These are phyloP conservation scores for Coleophora flavipennella DNA, from an alignment of 2,888 invertebrate species.

Conservation along the genomic window DNA sequence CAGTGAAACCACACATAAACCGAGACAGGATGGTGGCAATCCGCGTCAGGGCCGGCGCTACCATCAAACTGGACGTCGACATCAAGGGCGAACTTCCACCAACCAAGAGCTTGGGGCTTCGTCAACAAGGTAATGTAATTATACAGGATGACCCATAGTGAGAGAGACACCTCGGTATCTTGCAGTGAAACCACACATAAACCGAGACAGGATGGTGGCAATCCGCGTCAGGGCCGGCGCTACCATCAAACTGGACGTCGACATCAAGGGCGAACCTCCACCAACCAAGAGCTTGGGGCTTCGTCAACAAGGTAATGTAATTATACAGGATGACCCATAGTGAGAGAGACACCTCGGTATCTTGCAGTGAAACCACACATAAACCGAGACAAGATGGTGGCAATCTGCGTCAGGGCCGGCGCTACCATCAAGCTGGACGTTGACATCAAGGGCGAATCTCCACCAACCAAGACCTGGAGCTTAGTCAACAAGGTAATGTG, in stretches of 20 bases:
- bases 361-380: conserved; percentile 91
- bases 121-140: conserved; percentile 62
- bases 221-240: conserved; percentile 93
- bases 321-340: no score
- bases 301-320: conserved; percentile 69
- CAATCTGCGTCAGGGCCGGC: no score
- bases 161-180: neutral
- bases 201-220: conserved; percentile 92
- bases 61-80: conserved; percentile 93
- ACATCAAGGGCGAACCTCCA: conserved; percentile 96
- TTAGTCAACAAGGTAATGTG: conserved; percentile 72
- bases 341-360: no score
- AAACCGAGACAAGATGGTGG: conserved; percentile 93
- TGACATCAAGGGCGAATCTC: conserved; percentile 96
- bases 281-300: conserved; percentile 90
- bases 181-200: conserved; percentile 94
- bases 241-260: conserved; percentile 91
- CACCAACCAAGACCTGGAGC: conserved; percentile 90
- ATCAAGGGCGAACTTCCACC: conserved; percentile 98
- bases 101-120: conserved; percentile 86
- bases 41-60: conserved; percentile 91
- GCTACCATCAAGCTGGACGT: conserved; percentile 93
- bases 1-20: conserved; percentile 96
- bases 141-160: no score
- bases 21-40: conserved; percentile 92